Evolutionary conservation across 2,797 vertebrate species (phyloP), one percentile per base, ranked within the genome.

Genomic region (Florisuga fusca): DNA sequence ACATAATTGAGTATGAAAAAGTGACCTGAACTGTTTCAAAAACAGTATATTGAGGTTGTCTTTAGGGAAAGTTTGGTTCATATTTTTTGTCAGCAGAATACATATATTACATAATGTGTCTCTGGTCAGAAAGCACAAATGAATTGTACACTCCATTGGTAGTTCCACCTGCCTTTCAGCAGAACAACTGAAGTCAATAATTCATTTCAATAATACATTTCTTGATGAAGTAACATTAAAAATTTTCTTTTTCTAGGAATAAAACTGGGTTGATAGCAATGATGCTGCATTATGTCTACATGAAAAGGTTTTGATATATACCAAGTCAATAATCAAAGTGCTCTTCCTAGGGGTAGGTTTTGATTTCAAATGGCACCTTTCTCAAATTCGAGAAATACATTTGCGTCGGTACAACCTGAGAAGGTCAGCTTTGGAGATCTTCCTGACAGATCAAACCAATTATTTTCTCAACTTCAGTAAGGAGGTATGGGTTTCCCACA

Each of bases 391-490:
- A 92, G 99, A 99, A 97, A 98, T 99, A 90, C 99, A 99, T 96
- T 98, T 99, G 81, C 98, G 99, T 38, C 98, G 99, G 34, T 99
- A 99, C 82, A 99, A 99, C 93, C 98, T 99, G 81, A 98, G 99
- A 3, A 99, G 99, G 86, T 99, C 99, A 0, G 99, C 99, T 64
- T 96, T 99, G 95, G 99, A 99, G 97, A 99, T 99, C 97, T 99
- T 99, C 97, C 99, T 99, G 93, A 99, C 99, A 23, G 99, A 99
- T 95, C 99, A 99, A 94, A 99, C 99, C 81, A 99, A 99, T 95
- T 99, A 99, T 94, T 99, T 99, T 95, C 98, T 99, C 76, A 99
- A 99, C 98, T 99, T 99, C 92, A 99, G 98, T 97, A 99, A 99
- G 84, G 99, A 99, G 98, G 99, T 99, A 91, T 71, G 74, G 6